A percentile compares a stretch with the other conserved stretches of the same genome.
Evolutionary conservation across 2,888 invertebrate species (phyloP).

Genomic region (Tenthredo distinguenda): DNA sequence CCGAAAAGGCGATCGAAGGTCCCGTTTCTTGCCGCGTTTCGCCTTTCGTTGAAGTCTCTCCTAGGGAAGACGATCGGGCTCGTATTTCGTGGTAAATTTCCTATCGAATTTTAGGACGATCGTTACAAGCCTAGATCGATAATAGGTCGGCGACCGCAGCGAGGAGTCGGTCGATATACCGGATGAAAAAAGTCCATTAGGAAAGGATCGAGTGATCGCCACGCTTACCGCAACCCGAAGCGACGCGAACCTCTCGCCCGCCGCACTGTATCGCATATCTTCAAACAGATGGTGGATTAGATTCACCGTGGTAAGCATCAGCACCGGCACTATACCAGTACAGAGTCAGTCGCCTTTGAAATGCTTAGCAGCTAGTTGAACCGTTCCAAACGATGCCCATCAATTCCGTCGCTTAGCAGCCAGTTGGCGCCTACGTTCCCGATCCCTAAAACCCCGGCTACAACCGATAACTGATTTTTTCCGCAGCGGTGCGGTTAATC

Average conservation of each 20-base stretch:
- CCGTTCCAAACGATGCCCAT: constrained; percentile 48
- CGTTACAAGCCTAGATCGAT: neutral
- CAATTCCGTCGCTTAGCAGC: constrained; percentile 51
- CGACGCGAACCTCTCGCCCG: constrained; percentile 3
- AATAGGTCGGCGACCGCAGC: neutral
- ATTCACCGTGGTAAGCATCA: constrained; percentile 40
- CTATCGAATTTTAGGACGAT: neutral
- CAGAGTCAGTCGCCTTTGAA: constrained; percentile 37
- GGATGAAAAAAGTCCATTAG: neutral
- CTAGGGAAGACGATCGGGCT: neutral
- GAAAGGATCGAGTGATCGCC: neutral
- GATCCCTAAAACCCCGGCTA: constrained; percentile 45
- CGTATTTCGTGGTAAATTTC: neutral
- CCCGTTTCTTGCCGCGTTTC: neutral
- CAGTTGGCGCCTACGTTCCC: constrained; percentile 40
- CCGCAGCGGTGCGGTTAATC: constrained; percentile 50
- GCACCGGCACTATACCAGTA: neutral
- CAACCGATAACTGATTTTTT: constrained; percentile 54
- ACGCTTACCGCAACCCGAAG: neutral
- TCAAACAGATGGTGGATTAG: constrained; percentile 48
- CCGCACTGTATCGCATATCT: constrained; percentile 37
- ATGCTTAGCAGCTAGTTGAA: constrained; percentile 43
- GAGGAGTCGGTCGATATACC: neutral
- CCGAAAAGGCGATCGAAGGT: neutral
- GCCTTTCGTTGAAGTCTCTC: constrained; percentile 44